Base-by-base conservation (phyloP, 2,797 vertebrate species). In the Lagocephalus sceleratus region DNA sequence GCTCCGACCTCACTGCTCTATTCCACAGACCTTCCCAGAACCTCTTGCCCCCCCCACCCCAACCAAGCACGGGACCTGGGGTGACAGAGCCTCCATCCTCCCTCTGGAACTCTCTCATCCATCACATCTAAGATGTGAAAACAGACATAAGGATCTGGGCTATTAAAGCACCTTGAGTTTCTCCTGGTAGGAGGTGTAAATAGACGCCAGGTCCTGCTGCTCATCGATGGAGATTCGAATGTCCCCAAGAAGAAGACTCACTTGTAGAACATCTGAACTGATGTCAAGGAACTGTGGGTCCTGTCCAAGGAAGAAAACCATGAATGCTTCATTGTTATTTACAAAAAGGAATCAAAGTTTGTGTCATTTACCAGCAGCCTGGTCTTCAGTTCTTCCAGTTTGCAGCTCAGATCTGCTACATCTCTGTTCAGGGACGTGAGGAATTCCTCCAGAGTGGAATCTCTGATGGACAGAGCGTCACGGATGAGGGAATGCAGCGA, bases 131-230 rank as follows among this genome's bases (percentile, higher is more conserved):
- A n/a, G n/a, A n/a, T n/a, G n/a, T n/a, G n/a, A n/a, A n/a, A n/a
- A n/a, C n/a, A n/a, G n/a, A n/a, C n/a, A n/a, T 44, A 22, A 26
- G 0, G 3, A 26, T 5, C 2, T n/a, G 32, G 43, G 48, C 25
- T 25, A 42, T 26, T 6, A 11, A 14, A 63, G n/a, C 25, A 96
- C 93, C 93, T 95, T 92, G 60, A 95, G 94, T 71, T 89, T 91
- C 72, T 91, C 94, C 80, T 95, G 92, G 73, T 92, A 93, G 19
- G 90, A 91, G 69, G 79, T 90, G 66, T 88, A 94, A 23, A 87
- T 76, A 47, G 89, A 90, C 16, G 92, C 91, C 25, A 85, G 83
- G 50, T 78, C 82, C 55, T 92, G 92, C 53, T 95, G 78, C 57
- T 93, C 90, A 46, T 94, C 90, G 17, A 93, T 47, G 26, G 90